A percentile compares a stretch with the other conserved stretches of the same genome.
phyloP scores from a whole-genome alignment of 2,113 vertebrate genomes.

The Chionodraco myersi region DNA sequence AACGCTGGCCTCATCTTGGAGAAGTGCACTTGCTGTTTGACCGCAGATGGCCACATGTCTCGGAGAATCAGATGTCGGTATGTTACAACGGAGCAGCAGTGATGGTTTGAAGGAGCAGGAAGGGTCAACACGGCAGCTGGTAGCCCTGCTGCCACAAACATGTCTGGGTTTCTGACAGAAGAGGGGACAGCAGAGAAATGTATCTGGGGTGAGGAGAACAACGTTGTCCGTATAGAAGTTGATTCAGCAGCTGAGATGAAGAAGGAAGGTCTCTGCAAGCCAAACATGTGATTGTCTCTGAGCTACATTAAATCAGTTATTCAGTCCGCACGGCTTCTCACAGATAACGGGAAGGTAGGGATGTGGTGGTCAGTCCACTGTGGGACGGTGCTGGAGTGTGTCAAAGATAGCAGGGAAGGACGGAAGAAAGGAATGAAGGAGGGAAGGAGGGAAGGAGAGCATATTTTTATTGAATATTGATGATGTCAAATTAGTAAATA shows the following conservation, averaged over 20 bases:
- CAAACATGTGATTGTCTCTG: slow-evolving; percentile 18
- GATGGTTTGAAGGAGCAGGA: slow-evolving; percentile 18
- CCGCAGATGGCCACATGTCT: too few relatives aligned
- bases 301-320: slow-evolving; percentile 46
- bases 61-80: slow-evolving; percentile 19
- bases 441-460: background rate
- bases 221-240: slow-evolving; percentile 17
- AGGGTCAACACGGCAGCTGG: slow-evolving; percentile 40
- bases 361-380: slow-evolving; percentile 15
- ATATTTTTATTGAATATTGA: background rate
- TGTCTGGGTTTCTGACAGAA: slow-evolving; percentile 9
- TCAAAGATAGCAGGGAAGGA: background rate
- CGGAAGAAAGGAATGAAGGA: background rate
- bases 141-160: slow-evolving; percentile 29
- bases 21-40: too few relatives aligned
- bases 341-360: slow-evolving; percentile 32
- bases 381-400: slow-evolving; percentile 9
- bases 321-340: slow-evolving; percentile 38
- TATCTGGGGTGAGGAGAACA: slow-evolving; percentile 14
- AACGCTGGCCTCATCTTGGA: too few relatives aligned
- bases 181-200: background rate
- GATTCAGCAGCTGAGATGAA: slow-evolving; percentile 13
- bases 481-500: background rate
- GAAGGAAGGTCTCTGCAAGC: background rate
- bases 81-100: slow-evolving; percentile 5